Percentiles rank a stretch among this genome's conserved stretches.
phyloP scores from a whole-genome alignment of 2,113 vertebrate species.

The Rousettus leschenaultii region DNA sequence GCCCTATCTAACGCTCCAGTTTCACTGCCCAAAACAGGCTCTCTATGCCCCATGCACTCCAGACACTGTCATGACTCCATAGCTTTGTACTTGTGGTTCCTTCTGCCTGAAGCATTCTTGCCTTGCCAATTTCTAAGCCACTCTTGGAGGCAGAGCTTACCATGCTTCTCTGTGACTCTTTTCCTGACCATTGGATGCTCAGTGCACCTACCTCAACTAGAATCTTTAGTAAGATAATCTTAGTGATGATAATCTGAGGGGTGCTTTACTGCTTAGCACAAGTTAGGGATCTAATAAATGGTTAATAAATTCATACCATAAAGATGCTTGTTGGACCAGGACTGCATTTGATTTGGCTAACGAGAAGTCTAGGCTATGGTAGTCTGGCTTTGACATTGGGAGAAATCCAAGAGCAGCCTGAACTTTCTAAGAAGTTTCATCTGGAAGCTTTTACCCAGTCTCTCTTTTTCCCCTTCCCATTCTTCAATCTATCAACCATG shows the following conservation, averaged over 20 bases:
- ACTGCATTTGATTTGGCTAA: background rate
- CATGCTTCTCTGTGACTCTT: background rate
- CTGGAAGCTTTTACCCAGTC: background rate
- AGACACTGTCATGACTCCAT: background rate
- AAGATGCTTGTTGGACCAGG: background rate
- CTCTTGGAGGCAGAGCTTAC: background rate
- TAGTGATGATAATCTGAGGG: background rate
- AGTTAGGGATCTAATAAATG: background rate
- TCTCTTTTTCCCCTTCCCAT: background rate
- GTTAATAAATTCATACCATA: background rate
- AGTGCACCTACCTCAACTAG: background rate
- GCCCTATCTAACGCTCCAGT: background rate
- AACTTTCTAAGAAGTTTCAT: background rate
- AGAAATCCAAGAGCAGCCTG: background rate
- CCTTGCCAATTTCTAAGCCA: background rate
- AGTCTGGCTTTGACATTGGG: background rate
- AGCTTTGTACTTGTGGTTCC: background rate
- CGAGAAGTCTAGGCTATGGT: background rate
- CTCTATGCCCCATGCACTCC: background rate
- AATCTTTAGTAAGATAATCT: background rate
- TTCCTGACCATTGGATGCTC: background rate
- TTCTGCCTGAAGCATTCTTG: background rate
- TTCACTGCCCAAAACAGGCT: background rate
- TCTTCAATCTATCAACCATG: background rate
- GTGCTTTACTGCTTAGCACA: background rate